A percentile compares a stretch with the other conserved stretches of the same genome.
Evolutionary conservation across 2,888 invertebrate genomes (phyloP).

Genomic region (Disparrhopalites patrizii): DNA sequence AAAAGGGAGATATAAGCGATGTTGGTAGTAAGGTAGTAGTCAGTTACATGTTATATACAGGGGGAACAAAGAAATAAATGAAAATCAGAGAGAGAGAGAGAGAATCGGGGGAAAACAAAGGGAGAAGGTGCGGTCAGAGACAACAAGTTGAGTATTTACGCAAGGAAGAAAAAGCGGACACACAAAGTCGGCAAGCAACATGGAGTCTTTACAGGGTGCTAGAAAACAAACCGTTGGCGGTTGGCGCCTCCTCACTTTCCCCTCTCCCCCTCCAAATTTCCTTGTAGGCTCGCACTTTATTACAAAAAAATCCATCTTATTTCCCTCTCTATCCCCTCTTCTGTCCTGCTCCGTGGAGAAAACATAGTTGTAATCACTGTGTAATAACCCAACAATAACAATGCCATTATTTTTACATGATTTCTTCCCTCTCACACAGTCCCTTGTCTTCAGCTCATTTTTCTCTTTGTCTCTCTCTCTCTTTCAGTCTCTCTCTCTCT

Average conservation of each 20-base stretch:
- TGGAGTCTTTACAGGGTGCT: conserved; percentile 30
- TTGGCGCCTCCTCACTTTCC: conserved; percentile 18
- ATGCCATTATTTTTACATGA: no score
- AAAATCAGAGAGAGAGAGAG: conserved; percentile 22
- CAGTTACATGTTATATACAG: no score
- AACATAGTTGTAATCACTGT: no score
- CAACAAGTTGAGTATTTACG: conserved; percentile 26
- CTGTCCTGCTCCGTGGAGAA: not conserved
- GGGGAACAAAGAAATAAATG: conserved; percentile 21
- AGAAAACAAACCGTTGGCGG: conserved; percentile 31
- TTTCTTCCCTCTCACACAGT: not conserved
- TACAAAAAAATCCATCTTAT: no score
- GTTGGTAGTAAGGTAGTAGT: no score
- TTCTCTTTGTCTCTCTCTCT: not conserved
- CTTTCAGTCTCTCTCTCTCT: no score
- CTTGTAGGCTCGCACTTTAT: not conserved
- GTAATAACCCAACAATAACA: no score
- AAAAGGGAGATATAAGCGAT: no score
- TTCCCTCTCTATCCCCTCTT: no score
- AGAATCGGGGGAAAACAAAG: conserved; percentile 24
- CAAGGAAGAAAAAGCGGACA: conserved; percentile 13
- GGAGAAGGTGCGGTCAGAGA: conserved; percentile 29
- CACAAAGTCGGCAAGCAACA: conserved; percentile 28
- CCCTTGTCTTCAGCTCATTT: not conserved
- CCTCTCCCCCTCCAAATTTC: conserved; percentile 12